Evolutionary conservation across 2,888 invertebrate genomes (phyloP).

Genomic region (Rugalucina vietnamica): DNA sequence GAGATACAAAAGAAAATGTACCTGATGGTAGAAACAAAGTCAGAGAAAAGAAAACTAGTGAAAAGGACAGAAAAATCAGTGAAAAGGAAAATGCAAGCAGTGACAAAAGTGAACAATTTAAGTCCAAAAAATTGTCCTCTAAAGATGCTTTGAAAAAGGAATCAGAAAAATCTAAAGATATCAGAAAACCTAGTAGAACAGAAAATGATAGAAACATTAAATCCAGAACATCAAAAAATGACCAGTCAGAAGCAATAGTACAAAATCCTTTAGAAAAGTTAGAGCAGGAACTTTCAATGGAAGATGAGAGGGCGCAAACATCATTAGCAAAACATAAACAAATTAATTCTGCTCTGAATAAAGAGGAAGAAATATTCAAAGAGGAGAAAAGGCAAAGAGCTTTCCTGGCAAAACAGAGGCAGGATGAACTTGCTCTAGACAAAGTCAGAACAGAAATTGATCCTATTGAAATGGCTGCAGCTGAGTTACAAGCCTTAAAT

Average conservation of each 20-base stretch:
- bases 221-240: neutral
- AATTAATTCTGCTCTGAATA: neutral
- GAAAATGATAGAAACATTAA: constrained; percentile 2
- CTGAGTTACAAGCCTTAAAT: constrained; percentile 57
- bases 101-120: neutral
- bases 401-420: constrained; percentile 13
- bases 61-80: constrained; percentile 10
- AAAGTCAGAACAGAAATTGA: constrained; percentile 47
- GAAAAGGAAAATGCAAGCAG: neutral
- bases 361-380: constrained; percentile 47
- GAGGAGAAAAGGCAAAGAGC: constrained; percentile 45
- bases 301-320: constrained; percentile 43
- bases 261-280: constrained; percentile 58
- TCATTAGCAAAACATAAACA: constrained; percentile 11
- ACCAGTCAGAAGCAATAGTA: constrained; percentile 7
- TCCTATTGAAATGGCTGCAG: constrained; percentile 60
- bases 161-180: neutral
- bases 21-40: constrained; percentile 14
- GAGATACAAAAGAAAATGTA: constrained; percentile 18
- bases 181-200: neutral
- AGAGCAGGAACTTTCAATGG: constrained; percentile 50
- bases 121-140: neutral
- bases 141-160: neutral
- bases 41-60: constrained; percentile 28
- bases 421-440: neutral